Percentiles rank a stretch among this genome's conserved stretches.
Conservation (phyloP, 2,888 invertebrate species). For the Dilophus febrilis region DNA sequence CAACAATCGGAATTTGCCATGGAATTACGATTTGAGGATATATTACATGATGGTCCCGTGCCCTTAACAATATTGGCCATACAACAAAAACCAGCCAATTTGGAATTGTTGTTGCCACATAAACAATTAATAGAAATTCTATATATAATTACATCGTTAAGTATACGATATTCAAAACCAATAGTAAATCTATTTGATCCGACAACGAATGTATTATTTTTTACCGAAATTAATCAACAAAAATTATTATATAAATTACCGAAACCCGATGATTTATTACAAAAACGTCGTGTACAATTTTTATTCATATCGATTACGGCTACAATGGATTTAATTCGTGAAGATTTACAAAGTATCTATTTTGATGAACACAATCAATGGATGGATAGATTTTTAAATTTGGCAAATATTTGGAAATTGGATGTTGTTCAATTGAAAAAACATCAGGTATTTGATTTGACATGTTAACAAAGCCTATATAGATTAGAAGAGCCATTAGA, state of each 20-base stretch:
- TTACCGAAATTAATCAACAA: constrained; percentile 24
- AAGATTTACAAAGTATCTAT: constrained; percentile 35
- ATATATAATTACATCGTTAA: constrained; percentile 62
- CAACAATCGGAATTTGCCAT: constrained; percentile 21
- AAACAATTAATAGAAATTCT: constrained; percentile 61
- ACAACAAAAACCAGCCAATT: constrained; percentile 55
- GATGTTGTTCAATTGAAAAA: constrained; percentile 54
- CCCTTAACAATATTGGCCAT: constrained; percentile 56
- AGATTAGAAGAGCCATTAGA: too few relatives aligned
- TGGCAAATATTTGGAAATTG: constrained; percentile 64
- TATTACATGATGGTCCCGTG: constrained; percentile 26
- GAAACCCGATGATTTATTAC: constrained; percentile 49
- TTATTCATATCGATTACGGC: constrained; percentile 54
- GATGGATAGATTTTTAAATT: constrained; percentile 51
- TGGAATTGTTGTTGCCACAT: constrained; percentile 61
- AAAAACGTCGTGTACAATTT: constrained; percentile 50
- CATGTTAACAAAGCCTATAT: too few relatives aligned
- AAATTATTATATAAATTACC: constrained; percentile 41
- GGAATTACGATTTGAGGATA: constrained; percentile 25
- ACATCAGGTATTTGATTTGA: constrained; percentile 61
- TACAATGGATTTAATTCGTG: constrained; percentile 54
- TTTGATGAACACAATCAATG: constrained; percentile 40
- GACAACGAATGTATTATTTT: constrained; percentile 38
- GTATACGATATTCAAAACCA: constrained; percentile 54
- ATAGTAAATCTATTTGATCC: constrained; percentile 63